Percentiles rank a stretch among this genome's conserved stretches.
These are phyloP conservation scores for Adoxophyes honmai DNA, from an alignment of 1,140 invertebrate species.

Conservation along the genomic window DNA sequence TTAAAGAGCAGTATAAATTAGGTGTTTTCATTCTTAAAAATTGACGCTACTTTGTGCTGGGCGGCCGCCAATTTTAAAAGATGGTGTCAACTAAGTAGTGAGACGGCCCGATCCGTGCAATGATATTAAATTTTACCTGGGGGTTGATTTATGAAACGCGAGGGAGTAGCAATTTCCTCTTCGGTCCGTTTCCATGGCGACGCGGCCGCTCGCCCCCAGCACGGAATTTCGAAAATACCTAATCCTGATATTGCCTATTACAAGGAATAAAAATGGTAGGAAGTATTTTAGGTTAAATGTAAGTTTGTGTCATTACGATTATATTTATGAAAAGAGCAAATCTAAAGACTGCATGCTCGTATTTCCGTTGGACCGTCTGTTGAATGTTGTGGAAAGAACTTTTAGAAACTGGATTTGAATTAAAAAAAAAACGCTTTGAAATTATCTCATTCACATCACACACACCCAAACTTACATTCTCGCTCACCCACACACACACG, in stretches of 20 bases:
- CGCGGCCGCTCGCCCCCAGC: constrained; percentile 21
- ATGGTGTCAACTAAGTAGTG: constrained; percentile 31
- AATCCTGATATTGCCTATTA: constrained; percentile 20
- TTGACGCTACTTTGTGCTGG: not conserved
- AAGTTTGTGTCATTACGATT: not conserved
- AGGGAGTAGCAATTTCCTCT: constrained; percentile 57
- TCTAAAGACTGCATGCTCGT: too few species aligned
- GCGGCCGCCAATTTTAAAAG: constrained; percentile 25
- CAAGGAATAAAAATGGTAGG: constrained; percentile 9
- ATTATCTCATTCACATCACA: too few species aligned
- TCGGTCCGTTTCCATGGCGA: constrained; percentile 48
- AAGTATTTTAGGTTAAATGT: not conserved
- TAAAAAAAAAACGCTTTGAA: too few species aligned
- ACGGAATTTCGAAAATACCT: constrained; percentile 27
- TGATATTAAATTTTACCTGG: constrained; percentile 61
- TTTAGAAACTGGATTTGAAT: too few species aligned
- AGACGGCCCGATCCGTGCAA: constrained; percentile 31
- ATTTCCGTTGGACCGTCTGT: too few species aligned
- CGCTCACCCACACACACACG: too few species aligned
- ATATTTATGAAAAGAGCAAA: too few species aligned
- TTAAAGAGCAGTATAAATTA: too few species aligned
- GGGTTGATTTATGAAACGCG: constrained; percentile 53
- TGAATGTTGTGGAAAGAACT: too few species aligned
- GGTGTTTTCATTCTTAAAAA: not conserved
- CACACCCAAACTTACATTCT: too few species aligned